These are phyloP conservation scores for Poecilia picta DNA, from an alignment of 2,797 vertebrate genomes.

Conservation along the genomic window DNA sequence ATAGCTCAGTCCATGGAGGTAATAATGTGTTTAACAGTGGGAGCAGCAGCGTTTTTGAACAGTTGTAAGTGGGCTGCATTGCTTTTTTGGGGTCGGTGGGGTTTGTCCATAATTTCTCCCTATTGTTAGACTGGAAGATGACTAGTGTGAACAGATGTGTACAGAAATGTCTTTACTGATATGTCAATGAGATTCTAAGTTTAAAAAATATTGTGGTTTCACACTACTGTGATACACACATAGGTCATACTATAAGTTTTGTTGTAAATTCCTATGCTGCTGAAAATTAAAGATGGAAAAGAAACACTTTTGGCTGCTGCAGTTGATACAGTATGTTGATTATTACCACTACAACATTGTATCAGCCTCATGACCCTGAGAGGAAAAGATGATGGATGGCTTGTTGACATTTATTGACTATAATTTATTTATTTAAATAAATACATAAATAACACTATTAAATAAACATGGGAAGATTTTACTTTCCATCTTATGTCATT, in stretches of 20 bases:
- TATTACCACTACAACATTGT: neutral
- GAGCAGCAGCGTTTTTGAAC: slow-evolving; percentile 24
- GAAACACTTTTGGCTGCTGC: neutral
- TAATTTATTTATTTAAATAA: neutral
- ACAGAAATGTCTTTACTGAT: slow-evolving; percentile 12
- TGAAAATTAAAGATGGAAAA: neutral
- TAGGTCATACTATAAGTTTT: neutral
- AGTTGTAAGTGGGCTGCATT: slow-evolving; percentile 36
- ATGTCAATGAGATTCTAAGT: neutral
- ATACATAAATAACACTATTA: neutral
- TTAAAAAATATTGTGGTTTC: neutral
- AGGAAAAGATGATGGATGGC: neutral
- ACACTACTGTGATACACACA: neutral
- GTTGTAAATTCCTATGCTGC: neutral
- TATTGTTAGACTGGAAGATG: slow-evolving; percentile 15
- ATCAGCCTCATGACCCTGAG: neutral
- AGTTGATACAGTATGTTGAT: neutral
- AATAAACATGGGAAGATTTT: neutral
- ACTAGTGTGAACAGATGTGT: slow-evolving; percentile 16
- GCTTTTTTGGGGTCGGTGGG: neutral
- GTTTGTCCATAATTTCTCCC: slow-evolving; percentile 27
- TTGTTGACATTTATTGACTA: neutral
- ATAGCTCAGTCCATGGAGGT: slow-evolving; percentile 36
- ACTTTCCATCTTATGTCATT: neutral
- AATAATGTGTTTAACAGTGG: slow-evolving; percentile 47